Evolutionary conservation across 2,113 vertebrate species (phyloP).

Genomic region (Phalacrocorax aristotelis): DNA sequence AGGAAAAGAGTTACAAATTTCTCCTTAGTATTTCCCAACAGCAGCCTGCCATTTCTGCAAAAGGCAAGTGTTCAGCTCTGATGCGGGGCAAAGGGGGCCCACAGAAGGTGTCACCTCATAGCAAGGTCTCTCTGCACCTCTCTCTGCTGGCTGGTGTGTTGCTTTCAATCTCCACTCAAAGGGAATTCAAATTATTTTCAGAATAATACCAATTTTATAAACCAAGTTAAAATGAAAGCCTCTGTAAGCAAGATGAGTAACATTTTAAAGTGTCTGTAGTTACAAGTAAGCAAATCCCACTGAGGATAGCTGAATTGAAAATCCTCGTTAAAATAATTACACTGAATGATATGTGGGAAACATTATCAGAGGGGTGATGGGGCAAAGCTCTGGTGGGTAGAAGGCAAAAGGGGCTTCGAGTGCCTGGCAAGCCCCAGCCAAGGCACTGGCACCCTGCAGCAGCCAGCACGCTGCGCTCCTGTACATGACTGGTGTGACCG

Average conservation of each 20-base stretch:
- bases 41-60: not conserved
- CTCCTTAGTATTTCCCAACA: not conserved
- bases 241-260: not conserved
- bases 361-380: not conserved
- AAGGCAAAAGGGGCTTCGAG: not conserved
- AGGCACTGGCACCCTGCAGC: rapidly evolving
- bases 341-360: not conserved
- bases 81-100: not conserved
- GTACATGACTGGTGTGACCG: rapidly evolving
- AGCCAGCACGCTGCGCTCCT: not conserved
- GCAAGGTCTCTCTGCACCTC: not conserved
- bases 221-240: not conserved
- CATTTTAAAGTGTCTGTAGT: not conserved
- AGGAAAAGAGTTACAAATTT: not conserved
- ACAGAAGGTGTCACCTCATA: not conserved
- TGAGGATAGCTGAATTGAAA: not conserved
- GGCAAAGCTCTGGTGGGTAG: not conserved
- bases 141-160: not conserved
- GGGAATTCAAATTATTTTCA: not conserved
- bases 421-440: too few species aligned
- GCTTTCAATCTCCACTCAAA: not conserved
- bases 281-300: not conserved
- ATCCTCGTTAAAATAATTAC: not conserved
- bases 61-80: not conserved
- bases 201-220: not conserved